Base-by-base conservation (phyloP, 2,797 vertebrate species). In the Poeciliopsis paucimaculata region DNA sequence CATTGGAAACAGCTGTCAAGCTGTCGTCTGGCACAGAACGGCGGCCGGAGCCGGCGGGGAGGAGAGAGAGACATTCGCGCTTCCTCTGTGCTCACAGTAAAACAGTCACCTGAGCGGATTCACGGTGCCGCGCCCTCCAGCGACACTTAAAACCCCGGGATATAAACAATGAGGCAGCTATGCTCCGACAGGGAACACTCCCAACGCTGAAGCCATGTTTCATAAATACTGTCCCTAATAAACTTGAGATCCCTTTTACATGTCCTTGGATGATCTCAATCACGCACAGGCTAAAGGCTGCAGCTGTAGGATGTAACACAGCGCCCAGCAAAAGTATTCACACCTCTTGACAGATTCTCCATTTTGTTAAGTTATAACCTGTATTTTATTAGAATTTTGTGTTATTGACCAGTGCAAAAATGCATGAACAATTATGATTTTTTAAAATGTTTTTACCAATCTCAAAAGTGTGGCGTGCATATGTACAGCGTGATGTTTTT, bases 1-100 rank as follows among this genome's bases (percentile, higher is more conserved):
- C 93, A 90, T 82, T 90, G 85, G 86, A 92, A 95, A 94, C 95
- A 95, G 93, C 94, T 95, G 94, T 92, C 93, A 90, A 76, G 89
- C 92, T 89, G 91, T 94, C 89, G 84, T 91, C 84, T 86, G 87
- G 77, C 90, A 88, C 88, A 77, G 90, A 86, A 80, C 86, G 39
- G 86, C 76, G 82, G 91, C 93, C 92, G 93, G 91, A 90, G 82
- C 88, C 49, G 73, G 80, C 83, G 85, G 83, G 83, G 86, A 84
- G 88, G 34, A 89, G 90, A 84, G 78, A 79, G 49, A 86, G 78
- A 57, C 79, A 84, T 73, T 86, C 83, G 26, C 79, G 79, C 78
- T 85, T 86, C 77, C 73, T 74, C 84, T 88, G 72, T 55, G 74
- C 83, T 92, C 73, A 31, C 53, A 85, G 90, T 86, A 86, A 93